phyloP scores from a whole-genome alignment of 2,888 invertebrate species.

The Mimachlamys varia region DNA sequence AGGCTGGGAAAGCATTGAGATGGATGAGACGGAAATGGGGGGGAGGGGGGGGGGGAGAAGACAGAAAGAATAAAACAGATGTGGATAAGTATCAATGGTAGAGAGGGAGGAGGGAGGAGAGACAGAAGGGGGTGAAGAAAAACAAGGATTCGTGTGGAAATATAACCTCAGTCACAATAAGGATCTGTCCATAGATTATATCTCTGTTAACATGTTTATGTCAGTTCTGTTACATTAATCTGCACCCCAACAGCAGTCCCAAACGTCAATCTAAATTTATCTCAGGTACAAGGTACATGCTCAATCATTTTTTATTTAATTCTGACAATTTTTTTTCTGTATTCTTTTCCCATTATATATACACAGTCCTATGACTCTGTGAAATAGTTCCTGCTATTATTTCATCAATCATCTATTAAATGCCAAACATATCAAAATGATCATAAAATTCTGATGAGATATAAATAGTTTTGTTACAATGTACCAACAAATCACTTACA shows the following conservation, averaged over 20 bases:
- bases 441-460: too few relatives aligned
- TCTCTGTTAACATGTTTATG: neutral
- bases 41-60: too few relatives aligned
- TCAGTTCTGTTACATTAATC: neutral
- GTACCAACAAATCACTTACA: too few relatives aligned
- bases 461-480: too few relatives aligned
- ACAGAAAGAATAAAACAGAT: neutral
- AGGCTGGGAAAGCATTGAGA: neutral
- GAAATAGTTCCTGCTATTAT: too few relatives aligned
- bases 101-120: neutral
- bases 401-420: too few relatives aligned
- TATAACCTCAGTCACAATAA: neutral
- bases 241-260: neutral
- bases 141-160: too few relatives aligned
- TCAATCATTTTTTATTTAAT: too few relatives aligned
- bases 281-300: neutral
- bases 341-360: too few relatives aligned
- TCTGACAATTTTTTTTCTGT: too few relatives aligned
- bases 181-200: neutral
- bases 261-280: neutral
- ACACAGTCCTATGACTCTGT: too few relatives aligned
- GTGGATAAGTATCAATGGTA: neutral
- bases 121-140: neutral
- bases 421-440: too few relatives aligned
- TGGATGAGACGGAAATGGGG: neutral